Conservation (phyloP, 2,888 invertebrate genomes). For the Agrochola macilenta region DNA sequence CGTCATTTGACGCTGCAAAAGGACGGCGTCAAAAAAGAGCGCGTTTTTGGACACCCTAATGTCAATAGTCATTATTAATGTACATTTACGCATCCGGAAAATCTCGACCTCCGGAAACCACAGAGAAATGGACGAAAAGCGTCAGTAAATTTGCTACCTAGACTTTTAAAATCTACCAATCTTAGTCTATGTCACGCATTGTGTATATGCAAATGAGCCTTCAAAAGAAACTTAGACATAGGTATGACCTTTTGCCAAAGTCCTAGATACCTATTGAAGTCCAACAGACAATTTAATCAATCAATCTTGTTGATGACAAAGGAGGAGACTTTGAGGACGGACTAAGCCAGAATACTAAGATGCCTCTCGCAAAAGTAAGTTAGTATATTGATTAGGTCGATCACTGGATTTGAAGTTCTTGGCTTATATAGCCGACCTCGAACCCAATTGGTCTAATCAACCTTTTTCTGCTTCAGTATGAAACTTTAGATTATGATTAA, state of each 20-base stretch:
- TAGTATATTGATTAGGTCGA: background rate
- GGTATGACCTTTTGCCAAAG: background rate
- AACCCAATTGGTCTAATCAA: background rate
- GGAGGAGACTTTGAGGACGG: background rate
- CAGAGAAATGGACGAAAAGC: background rate
- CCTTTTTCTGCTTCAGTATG: background rate
- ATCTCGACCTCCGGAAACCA: no score
- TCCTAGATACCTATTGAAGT: background rate
- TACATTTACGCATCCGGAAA: no score
- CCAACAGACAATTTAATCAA: background rate
- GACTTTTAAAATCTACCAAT: background rate
- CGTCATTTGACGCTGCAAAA: no score
- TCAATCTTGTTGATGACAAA: background rate
- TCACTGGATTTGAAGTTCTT: background rate
- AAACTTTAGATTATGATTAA: background rate
- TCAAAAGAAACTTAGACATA: constrained; percentile 12
- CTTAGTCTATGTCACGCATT: background rate
- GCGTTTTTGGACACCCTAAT: no score
- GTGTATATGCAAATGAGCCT: constrained; percentile 12
- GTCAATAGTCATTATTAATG: no score
- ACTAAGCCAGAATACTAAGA: background rate
- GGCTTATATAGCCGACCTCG: no score
- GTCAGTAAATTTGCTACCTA: background rate
- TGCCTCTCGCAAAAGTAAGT: background rate
- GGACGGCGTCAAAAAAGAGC: no score